Conservation (phyloP, 2,888 invertebrate genomes). For the Gandaritis pyraliata region DNA sequence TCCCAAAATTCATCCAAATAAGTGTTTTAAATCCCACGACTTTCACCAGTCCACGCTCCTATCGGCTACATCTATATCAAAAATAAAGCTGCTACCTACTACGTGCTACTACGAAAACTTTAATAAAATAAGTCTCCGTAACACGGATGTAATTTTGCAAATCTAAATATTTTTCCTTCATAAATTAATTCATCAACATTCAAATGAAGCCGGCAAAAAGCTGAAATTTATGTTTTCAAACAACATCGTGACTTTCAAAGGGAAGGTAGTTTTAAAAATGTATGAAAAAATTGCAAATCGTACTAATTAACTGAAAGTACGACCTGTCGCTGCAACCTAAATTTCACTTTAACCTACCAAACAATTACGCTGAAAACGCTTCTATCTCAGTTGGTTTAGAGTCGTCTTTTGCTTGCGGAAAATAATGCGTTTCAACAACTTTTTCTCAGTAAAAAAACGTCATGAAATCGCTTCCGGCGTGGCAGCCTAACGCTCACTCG, state of each 20-base stretch:
- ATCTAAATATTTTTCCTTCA: conserved; percentile 1
- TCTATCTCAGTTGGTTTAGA: neutral
- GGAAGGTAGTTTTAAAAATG: conserved; percentile 32
- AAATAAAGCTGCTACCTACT: neutral
- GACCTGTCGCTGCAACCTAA: conserved; percentile 54
- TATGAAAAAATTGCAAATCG: conserved; percentile 42
- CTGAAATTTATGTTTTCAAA: conserved; percentile 13
- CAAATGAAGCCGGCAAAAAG: conserved; percentile 22
- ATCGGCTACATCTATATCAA: too few relatives aligned
- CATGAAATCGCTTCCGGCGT: conserved; percentile 28
- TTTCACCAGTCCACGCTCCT: too few relatives aligned
- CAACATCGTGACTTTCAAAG: conserved; percentile 31
- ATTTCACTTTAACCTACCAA: conserved; percentile 14
- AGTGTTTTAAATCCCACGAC: too few relatives aligned
- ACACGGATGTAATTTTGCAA: neutral
- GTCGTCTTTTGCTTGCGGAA: conserved; percentile 10
- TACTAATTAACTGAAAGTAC: conserved; percentile 69
- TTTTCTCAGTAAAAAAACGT: conserved; percentile 30
- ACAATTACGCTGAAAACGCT: neutral
- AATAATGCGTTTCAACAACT: conserved; percentile 20
- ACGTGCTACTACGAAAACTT: neutral
- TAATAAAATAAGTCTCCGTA: neutral
- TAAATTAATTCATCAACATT: conserved; percentile 24
- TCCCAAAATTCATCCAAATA: too few relatives aligned
- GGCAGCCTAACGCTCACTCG: conserved; percentile 22